Evolutionary conservation across 30 jellyfish, hydroid and myxozoan genomes (phyloP).

Genomic region (Rhopilema esculentum): DNA sequence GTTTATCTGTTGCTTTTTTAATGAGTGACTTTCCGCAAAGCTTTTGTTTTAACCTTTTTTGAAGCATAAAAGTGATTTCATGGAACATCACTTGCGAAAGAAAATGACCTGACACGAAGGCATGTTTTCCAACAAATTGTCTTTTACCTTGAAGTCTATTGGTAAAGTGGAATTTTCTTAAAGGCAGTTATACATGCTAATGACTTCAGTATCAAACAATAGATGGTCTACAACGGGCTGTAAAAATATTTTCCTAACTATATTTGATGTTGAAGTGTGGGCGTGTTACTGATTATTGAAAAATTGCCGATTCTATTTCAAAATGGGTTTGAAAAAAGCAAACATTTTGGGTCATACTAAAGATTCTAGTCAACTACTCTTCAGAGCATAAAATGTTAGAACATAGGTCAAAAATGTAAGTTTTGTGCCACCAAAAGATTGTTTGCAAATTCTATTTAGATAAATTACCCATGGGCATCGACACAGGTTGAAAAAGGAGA

Average conservation of each 20-base stretch:
- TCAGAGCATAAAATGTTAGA: no score
- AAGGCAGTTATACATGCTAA: conserved; percentile 16
- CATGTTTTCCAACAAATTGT: conserved; percentile 25
- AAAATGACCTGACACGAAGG: conserved; percentile 12
- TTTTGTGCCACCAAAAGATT: no score
- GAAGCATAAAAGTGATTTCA: not conserved
- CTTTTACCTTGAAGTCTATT: conserved; percentile 5
- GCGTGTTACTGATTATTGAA: no score
- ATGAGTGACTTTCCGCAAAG: conserved; percentile 5
- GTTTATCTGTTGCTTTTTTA: not conserved
- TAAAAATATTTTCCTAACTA: not conserved
- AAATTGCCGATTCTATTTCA: no score
- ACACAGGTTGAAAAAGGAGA: no score
- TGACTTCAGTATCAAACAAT: conserved; percentile 20
- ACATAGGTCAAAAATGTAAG: no score
- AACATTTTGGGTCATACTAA: no score
- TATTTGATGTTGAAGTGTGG: conserved; percentile 19
- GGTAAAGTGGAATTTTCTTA: not conserved
- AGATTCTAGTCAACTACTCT: no score
- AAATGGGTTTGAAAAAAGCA: no score
- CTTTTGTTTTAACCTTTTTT: conserved; percentile 4
- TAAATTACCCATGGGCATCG: no score
- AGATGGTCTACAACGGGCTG: conserved; percentile 23
- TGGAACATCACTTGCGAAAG: conserved; percentile 8
- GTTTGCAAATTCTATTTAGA: no score